Evolutionary conservation across 2,797 vertebrate genomes (phyloP).

Genomic region (Melopsittacus undulatus): DNA sequence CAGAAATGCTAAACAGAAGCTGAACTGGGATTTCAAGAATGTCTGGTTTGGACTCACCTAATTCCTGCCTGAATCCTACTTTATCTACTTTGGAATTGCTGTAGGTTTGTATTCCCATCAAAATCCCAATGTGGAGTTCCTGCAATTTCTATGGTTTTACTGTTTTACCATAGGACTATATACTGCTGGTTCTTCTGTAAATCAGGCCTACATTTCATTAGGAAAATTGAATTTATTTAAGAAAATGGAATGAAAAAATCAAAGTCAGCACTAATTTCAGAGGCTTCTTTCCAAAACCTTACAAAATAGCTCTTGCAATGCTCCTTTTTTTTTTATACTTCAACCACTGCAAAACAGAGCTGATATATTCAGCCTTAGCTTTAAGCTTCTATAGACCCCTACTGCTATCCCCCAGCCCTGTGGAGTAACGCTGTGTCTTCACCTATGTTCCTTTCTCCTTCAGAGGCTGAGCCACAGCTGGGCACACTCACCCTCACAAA

Average conservation of each 20-base stretch:
- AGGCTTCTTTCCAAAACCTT: slow-evolving; percentile 35
- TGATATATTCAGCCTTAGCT: not conserved
- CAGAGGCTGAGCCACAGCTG: slow-evolving; percentile 87
- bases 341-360: not conserved
- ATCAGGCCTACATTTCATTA: not conserved
- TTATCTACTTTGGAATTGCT: not conserved
- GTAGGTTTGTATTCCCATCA: not conserved
- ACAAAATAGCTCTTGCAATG: not conserved
- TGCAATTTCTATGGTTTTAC: not conserved
- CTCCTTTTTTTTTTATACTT: not conserved
- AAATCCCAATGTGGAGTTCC: not conserved
- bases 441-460: slow-evolving; percentile 76
- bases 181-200: not conserved
- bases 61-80: not conserved
- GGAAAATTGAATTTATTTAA: not conserved
- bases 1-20: not conserved
- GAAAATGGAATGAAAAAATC: not conserved
- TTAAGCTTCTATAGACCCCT: not conserved
- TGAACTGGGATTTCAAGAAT: not conserved
- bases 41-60: not conserved
- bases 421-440: not conserved
- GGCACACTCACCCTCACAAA: slow-evolving; percentile 82
- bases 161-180: not conserved
- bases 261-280: slow-evolving; percentile 57
- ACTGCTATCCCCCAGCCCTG: not conserved